phyloP scores from a whole-genome alignment of 2,113 vertebrate genomes.

The Hippocampus comes region DNA sequence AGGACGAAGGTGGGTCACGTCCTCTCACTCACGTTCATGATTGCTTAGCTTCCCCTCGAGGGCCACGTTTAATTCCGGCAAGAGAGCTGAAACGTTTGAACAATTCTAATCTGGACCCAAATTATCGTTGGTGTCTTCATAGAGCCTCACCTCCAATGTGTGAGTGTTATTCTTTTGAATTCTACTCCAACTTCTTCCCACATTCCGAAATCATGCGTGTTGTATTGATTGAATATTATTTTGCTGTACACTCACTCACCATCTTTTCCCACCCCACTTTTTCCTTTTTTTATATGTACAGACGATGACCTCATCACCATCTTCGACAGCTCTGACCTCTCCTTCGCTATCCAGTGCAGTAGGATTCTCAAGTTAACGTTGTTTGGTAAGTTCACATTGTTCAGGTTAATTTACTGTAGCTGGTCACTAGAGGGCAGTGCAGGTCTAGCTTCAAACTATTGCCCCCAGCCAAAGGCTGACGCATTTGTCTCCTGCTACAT shows the following conservation, averaged over 20 bases:
- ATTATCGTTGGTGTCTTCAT: not conserved
- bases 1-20: slow-evolving; percentile 87
- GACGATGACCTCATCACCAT: slow-evolving; percentile 99
- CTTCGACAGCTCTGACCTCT: slow-evolving; percentile 98
- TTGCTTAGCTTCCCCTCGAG: not conserved
- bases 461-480: slow-evolving; percentile 6
- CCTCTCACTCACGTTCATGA: not conserved
- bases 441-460: slow-evolving; percentile 19
- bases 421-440: slow-evolving; percentile 57
- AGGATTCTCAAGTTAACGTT: slow-evolving; percentile 97
- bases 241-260: not conserved
- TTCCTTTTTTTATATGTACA: slow-evolving; percentile 76
- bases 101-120: not conserved
- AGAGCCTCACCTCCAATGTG: too few relatives aligned
- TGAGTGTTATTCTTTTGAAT: not conserved
- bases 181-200: too few relatives aligned
- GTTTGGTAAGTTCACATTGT: slow-evolving; percentile 80
- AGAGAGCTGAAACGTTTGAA: not conserved
- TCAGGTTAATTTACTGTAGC: slow-evolving; percentile 15
- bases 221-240: not conserved
- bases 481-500: not conserved
- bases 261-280: slow-evolving; percentile 13
- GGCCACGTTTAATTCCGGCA: not conserved
- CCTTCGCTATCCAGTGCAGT: slow-evolving; percentile 98
- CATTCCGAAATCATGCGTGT: too few relatives aligned